Evolutionary conservation across 2,797 vertebrate genomes (phyloP).

Genomic region (Anguilla obscura): DNA sequence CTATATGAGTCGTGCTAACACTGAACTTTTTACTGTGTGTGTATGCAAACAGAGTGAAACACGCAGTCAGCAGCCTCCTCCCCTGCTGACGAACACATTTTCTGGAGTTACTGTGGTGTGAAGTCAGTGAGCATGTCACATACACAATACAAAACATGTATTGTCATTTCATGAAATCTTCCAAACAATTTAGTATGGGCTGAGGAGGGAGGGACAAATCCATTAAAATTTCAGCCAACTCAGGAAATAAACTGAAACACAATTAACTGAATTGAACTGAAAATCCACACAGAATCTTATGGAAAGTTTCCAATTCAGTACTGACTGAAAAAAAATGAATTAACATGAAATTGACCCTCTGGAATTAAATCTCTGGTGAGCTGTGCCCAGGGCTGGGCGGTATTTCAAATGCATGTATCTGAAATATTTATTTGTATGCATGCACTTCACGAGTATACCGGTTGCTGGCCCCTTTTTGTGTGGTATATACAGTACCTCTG

Average conservation of each 20-base stretch:
- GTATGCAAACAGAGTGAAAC: background rate
- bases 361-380: background rate
- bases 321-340: background rate
- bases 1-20: background rate
- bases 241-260: background rate
- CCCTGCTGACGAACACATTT: background rate
- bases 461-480: background rate
- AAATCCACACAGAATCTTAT: background rate
- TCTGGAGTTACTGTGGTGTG: background rate
- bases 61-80: background rate
- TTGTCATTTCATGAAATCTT: background rate
- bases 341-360: background rate
- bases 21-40: background rate
- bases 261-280: background rate
- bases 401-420: background rate
- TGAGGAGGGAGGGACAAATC: background rate
- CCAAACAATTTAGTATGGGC: background rate
- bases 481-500: background rate
- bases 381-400: background rate
- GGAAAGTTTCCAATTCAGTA: background rate
- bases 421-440: background rate
- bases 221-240: slow-evolving; percentile 1
- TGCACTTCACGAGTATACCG: background rate
- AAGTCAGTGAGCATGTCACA: background rate
- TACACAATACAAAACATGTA: background rate